Conservation (phyloP, 30 jellyfish, hydroid and myxozoan species). For the Phacellophora camtschatica region DNA sequence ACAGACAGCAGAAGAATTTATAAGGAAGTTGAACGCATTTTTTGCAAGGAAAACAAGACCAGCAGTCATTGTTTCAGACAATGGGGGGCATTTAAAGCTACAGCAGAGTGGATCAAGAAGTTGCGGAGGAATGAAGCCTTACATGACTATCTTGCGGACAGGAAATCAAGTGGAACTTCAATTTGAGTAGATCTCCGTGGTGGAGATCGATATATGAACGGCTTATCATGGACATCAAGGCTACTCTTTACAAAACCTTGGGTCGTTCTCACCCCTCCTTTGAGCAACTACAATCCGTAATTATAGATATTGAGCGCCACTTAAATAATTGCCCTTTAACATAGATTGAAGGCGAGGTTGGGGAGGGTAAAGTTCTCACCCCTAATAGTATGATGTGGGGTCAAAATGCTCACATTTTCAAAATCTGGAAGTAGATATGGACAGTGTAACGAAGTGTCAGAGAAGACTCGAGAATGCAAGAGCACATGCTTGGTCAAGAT, state of each 20-base stretch:
- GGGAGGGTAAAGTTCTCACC: constrained; percentile 44
- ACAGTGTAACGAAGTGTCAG: constrained; percentile 31
- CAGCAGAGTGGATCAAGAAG: constrained; percentile 41
- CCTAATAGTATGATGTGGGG: constrained; percentile 49
- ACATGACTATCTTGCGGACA: constrained; percentile 41
- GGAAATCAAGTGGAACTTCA: background rate
- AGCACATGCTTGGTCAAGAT: constrained; percentile 43
- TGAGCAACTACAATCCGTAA: constrained; percentile 2
- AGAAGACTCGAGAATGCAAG: constrained; percentile 46
- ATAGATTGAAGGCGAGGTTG: constrained; percentile 19
- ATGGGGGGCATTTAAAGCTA: constrained; percentile 16
- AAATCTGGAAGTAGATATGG: background rate
- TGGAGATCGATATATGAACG: constrained; percentile 37
- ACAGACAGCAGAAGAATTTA: constrained; percentile 40
- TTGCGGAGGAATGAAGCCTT: constrained; percentile 26
- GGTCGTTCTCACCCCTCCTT: background rate
- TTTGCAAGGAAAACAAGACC: constrained; percentile 35
- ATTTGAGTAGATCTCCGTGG: background rate
- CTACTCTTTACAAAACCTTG: constrained; percentile 21
- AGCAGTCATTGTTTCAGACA: constrained; percentile 7
- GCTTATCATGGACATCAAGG: background rate
- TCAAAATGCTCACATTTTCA: constrained; percentile 29
- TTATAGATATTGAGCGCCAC: constrained; percentile 28
- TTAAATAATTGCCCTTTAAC: constrained; percentile 13
- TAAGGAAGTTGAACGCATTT: constrained; percentile 22